These are phyloP conservation scores for Drosophila hydei DNA, from an alignment of 1,140 invertebrate species.

Conservation along the genomic window DNA sequence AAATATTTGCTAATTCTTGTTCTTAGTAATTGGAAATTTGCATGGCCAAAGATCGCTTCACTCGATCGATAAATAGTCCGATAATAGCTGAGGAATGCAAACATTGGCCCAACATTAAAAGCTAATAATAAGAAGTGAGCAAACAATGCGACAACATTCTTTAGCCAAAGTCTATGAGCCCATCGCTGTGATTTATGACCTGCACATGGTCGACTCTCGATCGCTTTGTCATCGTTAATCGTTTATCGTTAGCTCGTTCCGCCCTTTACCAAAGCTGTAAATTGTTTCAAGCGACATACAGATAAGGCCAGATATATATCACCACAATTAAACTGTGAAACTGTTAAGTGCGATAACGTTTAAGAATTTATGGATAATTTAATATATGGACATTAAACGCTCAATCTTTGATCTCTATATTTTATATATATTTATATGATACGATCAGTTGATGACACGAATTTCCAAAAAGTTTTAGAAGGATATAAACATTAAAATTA, in stretches of 20 bases:
- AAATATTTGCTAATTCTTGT: slow-evolving; percentile 60
- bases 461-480: too few species aligned
- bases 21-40: slow-evolving; percentile 33
- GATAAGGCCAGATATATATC: not conserved
- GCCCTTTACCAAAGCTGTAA: slow-evolving; percentile 64
- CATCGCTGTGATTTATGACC: slow-evolving; percentile 60
- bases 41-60: slow-evolving; percentile 1
- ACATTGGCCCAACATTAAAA: slow-evolving; percentile 33
- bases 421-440: too few species aligned
- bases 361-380: not conserved
- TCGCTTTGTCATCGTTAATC: slow-evolving; percentile 62
- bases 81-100: slow-evolving; percentile 24
- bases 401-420: too few species aligned
- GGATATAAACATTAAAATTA: too few species aligned
- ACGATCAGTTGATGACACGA: too few species aligned
- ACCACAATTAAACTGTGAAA: not conserved
- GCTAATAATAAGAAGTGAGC: slow-evolving; percentile 74
- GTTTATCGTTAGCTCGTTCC: slow-evolving; percentile 41
- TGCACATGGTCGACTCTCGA: slow-evolving; percentile 49
- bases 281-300: slow-evolving; percentile 48
- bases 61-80: not conserved
- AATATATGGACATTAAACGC: too few species aligned
- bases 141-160: slow-evolving; percentile 60
- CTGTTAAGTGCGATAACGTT: not conserved
- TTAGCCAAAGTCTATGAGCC: slow-evolving; percentile 11